A percentile compares a stretch with the other conserved stretches of the same genome.
Evolutionary conservation across 2,888 invertebrate species (phyloP).

Genomic region (Megaustenia siamemsis): DNA sequence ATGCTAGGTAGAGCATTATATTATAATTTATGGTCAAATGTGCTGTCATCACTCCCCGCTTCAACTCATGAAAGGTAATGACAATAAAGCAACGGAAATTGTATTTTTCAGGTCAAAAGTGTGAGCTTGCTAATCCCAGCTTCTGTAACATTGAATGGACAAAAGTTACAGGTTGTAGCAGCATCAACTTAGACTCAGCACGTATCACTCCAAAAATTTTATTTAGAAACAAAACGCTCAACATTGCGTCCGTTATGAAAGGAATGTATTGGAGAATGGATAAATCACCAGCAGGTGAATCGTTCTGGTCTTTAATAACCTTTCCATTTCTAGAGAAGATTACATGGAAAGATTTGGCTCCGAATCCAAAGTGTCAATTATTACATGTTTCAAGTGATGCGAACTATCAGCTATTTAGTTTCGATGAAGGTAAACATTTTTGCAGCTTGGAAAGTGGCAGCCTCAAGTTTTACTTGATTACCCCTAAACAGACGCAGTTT

Average conservation of each 20-base stretch:
- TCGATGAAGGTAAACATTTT: not conserved
- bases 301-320: not conserved
- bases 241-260: not conserved
- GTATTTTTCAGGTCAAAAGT: conserved; percentile 3
- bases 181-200: not conserved
- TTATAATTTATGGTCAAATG: no score
- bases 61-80: no score
- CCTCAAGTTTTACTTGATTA: not conserved
- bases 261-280: not conserved
- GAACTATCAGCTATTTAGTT: not conserved
- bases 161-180: not conserved
- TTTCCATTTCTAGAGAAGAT: conserved; percentile 15
- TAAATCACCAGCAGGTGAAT: not conserved
- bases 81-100: no score
- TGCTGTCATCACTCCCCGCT: no score
- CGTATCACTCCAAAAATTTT: not conserved
- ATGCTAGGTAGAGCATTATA: no score
- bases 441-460: not conserved
- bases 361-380: not conserved
- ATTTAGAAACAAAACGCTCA: not conserved
- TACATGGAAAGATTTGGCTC: not conserved
- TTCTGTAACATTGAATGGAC: conserved; percentile 11
- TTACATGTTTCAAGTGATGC: not conserved
- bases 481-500: not conserved
- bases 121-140: conserved; percentile 26